Evolutionary conservation across 2,888 invertebrate species (phyloP).

Genomic region (Lottia scabra): DNA sequence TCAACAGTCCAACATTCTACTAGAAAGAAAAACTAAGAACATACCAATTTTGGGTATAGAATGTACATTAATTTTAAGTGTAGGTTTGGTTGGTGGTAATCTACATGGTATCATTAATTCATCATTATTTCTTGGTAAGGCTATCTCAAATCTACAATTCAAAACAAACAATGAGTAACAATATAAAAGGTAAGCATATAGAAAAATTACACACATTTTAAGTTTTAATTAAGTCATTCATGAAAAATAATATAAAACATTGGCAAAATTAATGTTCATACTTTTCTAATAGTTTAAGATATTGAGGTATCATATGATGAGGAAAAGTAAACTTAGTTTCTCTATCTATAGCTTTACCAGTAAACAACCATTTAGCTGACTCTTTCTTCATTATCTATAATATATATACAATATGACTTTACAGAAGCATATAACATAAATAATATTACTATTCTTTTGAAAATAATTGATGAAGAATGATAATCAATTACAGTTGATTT

Average conservation of each 20-base stretch:
- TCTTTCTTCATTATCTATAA: conserved; percentile 55
- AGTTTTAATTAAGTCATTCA: too few species aligned
- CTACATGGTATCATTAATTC: conserved; percentile 62
- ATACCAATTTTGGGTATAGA: conserved; percentile 24
- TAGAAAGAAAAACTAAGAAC: background rate
- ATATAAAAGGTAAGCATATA: too few species aligned
- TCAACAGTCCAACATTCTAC: too few species aligned
- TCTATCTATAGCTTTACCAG: conserved; percentile 47
- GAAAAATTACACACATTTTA: too few species aligned
- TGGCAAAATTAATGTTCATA: conserved; percentile 29
- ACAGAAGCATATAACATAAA: too few species aligned
- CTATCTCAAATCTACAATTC: conserved; percentile 62
- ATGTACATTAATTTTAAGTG: conserved; percentile 34
- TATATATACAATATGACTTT: background rate
- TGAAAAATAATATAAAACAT: too few species aligned
- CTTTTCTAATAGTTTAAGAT: conserved; percentile 63
- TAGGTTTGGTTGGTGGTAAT: conserved; percentile 49
- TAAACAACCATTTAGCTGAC: conserved; percentile 55
- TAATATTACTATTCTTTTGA: too few species aligned
- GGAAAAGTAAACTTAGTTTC: conserved; percentile 51
- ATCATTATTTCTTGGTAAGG: conserved; percentile 58
- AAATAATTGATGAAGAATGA: too few species aligned
- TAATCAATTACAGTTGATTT: too few species aligned
- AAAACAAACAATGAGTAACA: background rate
- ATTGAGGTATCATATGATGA: conserved; percentile 57